Base-by-base conservation (phyloP, 2,888 invertebrate species). In the Eubasilissa splendida region DNA sequence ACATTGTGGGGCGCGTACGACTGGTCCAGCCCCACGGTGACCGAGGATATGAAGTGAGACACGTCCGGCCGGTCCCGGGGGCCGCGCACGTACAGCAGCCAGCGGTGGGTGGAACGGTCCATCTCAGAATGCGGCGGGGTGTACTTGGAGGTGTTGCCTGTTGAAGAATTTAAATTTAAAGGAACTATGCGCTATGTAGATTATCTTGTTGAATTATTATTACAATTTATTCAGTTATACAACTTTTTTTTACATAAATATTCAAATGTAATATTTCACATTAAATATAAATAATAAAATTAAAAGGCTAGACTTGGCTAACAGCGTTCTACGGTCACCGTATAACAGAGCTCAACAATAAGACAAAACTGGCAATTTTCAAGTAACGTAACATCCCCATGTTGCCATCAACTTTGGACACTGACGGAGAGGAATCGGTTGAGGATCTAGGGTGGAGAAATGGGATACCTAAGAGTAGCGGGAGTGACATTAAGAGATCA, bases 1-100 rank as follows among this genome's bases (percentile, higher is more conserved):
- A 95, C 91, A 87, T 97, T 96, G 87, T 96, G 95, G 3, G 97
- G 97, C 80, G 94, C 93, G 88, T 97, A 97, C 42, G 96, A 96
- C 33, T 95, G 94, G 89, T 97, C 96, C 77, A 97, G 90, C 84
- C 94, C 93, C 86, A 96, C 96, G 82, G 94, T 91, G 79, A 96
- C 95, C 87, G 94, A 94, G 70, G 92, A 91, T 4, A 96, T 90
- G 85, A 95, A 93, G 71, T 90, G 88, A 22, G 93, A 91, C 82
- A 93, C 91, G 84, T 90, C 91, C 42, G 92, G 92, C 82, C 89
- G 88, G 50, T 92, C 92, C 80, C 92, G 90, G 77, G 93, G 92
- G 0, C 94, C 94, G 85, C 96, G 92, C 2, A 97, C 93, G 89
- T 97, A 97, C 79, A 97, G 92, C 89, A 97, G 93, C 97, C 97